Conservation (phyloP, 2,113 vertebrate genomes). For the Nibea coibor region DNA sequence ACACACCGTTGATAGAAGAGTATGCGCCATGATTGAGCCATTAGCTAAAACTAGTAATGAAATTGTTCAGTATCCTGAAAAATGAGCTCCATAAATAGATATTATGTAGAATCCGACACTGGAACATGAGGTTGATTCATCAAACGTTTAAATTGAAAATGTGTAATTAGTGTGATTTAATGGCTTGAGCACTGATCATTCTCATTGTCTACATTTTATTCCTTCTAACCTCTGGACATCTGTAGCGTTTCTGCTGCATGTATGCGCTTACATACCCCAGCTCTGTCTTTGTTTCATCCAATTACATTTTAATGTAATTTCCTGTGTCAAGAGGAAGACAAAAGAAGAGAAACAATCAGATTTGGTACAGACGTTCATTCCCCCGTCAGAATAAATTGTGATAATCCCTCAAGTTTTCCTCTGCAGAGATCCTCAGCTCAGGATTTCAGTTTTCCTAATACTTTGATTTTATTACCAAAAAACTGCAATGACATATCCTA, state of each 20-base stretch:
- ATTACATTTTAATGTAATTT: too few relatives aligned
- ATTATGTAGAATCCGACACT: background rate
- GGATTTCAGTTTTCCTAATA: background rate
- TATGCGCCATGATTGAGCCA: background rate
- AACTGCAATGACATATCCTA: background rate
- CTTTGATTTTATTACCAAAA: background rate
- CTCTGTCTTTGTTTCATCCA: too few relatives aligned
- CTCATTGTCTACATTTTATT: background rate
- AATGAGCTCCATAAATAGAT: background rate
- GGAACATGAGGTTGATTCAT: background rate
- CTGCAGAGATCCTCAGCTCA: too few relatives aligned
- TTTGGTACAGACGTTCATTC: background rate
- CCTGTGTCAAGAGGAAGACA: too few relatives aligned
- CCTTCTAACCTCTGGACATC: background rate
- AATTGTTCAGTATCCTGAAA: background rate
- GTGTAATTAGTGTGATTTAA: background rate
- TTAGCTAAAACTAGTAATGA: background rate
- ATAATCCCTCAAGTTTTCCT: too few relatives aligned
- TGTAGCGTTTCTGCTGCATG: background rate
- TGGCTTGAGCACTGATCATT: background rate
- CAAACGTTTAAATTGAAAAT: background rate
- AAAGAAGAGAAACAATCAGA: too few relatives aligned
- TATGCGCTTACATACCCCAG: too few relatives aligned
- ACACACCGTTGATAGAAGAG: background rate
- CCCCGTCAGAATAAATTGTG: background rate